Conservation (phyloP, 2,113 vertebrate species). For the Brachyhypopomus gauderio region DNA sequence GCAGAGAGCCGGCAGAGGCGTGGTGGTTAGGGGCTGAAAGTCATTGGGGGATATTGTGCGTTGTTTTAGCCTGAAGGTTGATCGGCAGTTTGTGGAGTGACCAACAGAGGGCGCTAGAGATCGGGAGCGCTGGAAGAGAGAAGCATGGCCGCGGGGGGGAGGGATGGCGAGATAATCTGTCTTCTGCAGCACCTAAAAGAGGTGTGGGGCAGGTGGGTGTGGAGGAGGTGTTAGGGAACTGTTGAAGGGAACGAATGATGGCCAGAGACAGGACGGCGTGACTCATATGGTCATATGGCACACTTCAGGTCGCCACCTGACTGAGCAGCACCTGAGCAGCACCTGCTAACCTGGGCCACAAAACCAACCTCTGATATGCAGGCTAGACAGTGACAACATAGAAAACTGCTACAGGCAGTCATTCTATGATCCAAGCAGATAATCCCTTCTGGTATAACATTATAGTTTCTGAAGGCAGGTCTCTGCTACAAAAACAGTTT, state of each 20-base stretch:
- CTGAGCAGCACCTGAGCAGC: slow-evolving; percentile 3
- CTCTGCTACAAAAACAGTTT: neutral
- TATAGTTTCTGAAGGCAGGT: neutral
- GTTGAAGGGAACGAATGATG: slow-evolving; percentile 18
- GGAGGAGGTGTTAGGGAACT: neutral
- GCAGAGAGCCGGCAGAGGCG: neutral
- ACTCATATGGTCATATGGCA: neutral
- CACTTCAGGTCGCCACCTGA: neutral
- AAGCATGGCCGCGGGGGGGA: neutral
- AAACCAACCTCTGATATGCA: neutral
- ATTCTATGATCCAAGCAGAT: neutral
- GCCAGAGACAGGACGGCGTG: neutral
- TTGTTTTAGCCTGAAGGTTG: neutral
- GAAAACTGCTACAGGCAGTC: slow-evolving; percentile 39
- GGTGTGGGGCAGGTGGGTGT: neutral
- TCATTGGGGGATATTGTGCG: neutral
- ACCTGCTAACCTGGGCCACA: neutral
- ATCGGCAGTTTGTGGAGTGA: neutral
- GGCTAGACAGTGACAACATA: slow-evolving; percentile 27
- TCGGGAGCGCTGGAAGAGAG: slow-evolving; percentile 15
- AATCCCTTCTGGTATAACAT: slow-evolving; percentile 9
- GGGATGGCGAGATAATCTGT: slow-evolving; percentile 10
- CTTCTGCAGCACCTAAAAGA: neutral
- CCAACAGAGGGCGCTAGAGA: neutral
- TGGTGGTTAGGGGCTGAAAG: slow-evolving; percentile 27